Base-by-base conservation (phyloP, 2,888 invertebrate species). In the Agrotis ipsilon region DNA sequence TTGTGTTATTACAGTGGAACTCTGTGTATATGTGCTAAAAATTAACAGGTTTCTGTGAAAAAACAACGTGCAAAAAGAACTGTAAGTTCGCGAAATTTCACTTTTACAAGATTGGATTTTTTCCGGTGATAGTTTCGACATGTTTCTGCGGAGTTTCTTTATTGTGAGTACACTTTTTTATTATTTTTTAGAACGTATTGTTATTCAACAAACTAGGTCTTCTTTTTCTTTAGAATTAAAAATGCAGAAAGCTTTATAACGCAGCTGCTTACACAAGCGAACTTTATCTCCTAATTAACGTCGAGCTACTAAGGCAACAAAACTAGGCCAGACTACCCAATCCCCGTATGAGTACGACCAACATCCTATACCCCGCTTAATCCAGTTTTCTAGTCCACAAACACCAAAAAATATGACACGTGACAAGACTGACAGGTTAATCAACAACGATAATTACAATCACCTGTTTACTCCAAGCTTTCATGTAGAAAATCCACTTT, bases 91-190 rank as follows among this genome's bases (percentile, higher is more conserved):
- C 64, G 68, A 59, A 84, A 72, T 85, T 85, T 85, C 82, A 81
- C 84, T 83, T 83, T 78, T 64, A 39, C 62, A 57, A 55, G 68
- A 83, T 80, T 73, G 84, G 82, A 85, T 85, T 79, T 83, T 81
- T 75, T 72, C 54, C 55, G 57, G 72, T 82, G 70, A 66, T 72
- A 68, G 73, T 77, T 67, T n/a, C 78, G 72, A 79, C 66, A 85
- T 85, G 84, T 78, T 78, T 66, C 63, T 65, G 39, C 61, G 52
- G 66, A 72, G 62, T 80, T 77, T 82, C 61, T 74, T 71, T 69
- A 81, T 60, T 81, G 84, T 85, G 49, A 85, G 84, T 85, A 79
- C 19, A 55, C 51, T 68, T 61, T 19, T 18, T 19, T 21, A 1
- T 21, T n/a, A 39, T 51, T 68, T 73, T 61, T 58, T 59, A 55